Base-by-base conservation (phyloP, 1,140 invertebrate species). In the Choristoneura fumiferana region DNA sequence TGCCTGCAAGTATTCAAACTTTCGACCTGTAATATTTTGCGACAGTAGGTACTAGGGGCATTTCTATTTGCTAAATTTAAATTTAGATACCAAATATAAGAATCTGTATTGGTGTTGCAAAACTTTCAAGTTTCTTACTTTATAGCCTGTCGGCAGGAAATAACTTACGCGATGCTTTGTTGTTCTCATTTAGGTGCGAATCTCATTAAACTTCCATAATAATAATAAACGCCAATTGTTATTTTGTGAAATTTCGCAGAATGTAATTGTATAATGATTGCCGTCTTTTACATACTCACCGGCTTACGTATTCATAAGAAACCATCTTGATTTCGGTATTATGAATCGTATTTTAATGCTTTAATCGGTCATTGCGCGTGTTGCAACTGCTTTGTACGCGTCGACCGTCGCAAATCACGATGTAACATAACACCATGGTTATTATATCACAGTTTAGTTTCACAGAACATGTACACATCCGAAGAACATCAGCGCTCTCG, bases 331-430 rank as follows among this genome's bases (percentile, higher is more conserved):
- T 29, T 29, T 29, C 18, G 10, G 17, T 22, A 17, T 49, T 13
- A 49, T 49, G 43, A 49, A 49, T 49, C 43, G 43, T 49, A 49
- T 49, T 49, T 49, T 49, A 29, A 49, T 49, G 43, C n/a, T 49
- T 12, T 49, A 33, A 49, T 49, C 43, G 43, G 43, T 49, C 43
- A 49, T 29, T 49, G 43, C 43, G 22, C 43, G 43, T 49, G 43
- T 29, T 29, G 43, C 43, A 49, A 49, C n/a, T 9, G 22, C 1
- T 43, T 22, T 18, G 40, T 13, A 29, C 43, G 43, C 10, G 17
- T 12, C 17, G 22, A 6, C 4, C 15, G 39, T 29, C 22, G 22
- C 22, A 29, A 29, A 29, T 29, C 39, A 8, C 43, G 43, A 49
- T 49, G 43, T 49, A 49, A 49, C 22, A 12, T 4, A 15, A 49